Evolutionary conservation across 2,797 vertebrate species (phyloP).

Genomic region (Thamnophis elegans): DNA sequence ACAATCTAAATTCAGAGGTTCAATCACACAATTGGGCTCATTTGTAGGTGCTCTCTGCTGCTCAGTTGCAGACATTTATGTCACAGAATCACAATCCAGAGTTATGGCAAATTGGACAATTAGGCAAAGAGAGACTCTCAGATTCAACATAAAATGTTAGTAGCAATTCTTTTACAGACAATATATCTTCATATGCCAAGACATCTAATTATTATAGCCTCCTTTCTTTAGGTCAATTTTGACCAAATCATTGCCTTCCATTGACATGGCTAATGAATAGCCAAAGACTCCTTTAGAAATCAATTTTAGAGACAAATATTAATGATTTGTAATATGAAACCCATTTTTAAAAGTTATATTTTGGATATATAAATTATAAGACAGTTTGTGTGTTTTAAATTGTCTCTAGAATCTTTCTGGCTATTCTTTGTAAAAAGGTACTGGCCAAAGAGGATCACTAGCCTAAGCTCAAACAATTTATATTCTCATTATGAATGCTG

Average conservation of each 20-base stretch:
- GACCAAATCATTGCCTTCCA: background rate
- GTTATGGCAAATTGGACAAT: background rate
- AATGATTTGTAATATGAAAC: background rate
- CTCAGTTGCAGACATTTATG: background rate
- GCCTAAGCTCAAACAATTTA: background rate
- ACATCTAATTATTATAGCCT: background rate
- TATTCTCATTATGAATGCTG: background rate
- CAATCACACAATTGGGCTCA: background rate
- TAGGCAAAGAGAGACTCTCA: background rate
- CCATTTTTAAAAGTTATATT: background rate
- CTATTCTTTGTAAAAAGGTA: background rate
- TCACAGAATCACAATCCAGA: background rate
- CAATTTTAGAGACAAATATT: background rate
- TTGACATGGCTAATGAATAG: background rate
- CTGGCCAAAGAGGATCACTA: background rate
- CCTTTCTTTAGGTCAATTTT: background rate
- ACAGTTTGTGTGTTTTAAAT: background rate
- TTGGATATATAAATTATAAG: background rate
- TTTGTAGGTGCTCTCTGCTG: background rate
- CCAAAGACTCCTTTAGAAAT: background rate
- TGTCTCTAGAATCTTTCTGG: background rate
- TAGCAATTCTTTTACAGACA: background rate
- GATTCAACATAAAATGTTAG: conserved; percentile 11
- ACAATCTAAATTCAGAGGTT: background rate
- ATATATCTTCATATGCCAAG: background rate